Percentiles rank a stretch among this genome's conserved stretches.
Evolutionary conservation across 2,888 invertebrate species (phyloP).

Genomic region (Melanostoma mellinum): DNA sequence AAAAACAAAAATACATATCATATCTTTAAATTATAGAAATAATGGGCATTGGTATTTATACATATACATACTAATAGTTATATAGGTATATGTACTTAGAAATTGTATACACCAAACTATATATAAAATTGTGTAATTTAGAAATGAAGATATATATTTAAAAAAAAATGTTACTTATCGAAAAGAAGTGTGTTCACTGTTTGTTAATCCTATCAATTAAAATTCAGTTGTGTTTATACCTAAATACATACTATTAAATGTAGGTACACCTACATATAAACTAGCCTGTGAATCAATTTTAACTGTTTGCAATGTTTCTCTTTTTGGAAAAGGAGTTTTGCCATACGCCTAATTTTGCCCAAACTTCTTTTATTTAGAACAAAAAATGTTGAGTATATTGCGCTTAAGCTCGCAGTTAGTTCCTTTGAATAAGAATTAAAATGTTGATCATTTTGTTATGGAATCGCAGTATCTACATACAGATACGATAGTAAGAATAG

Average conservation of each 20-base stretch:
- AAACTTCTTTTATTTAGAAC: background rate
- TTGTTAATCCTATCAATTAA: constrained; percentile 54
- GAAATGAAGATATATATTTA: constrained; percentile 7
- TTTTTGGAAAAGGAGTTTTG: too few species aligned
- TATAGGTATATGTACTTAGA: constrained; percentile 34
- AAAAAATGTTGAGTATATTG: background rate
- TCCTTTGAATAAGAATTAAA: too few species aligned
- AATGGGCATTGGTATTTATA: constrained; percentile 52
- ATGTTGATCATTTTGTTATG: too few species aligned
- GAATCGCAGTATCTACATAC: too few species aligned
- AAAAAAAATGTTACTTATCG: constrained; percentile 16
- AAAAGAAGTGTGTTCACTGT: constrained; percentile 65
- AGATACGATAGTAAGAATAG: too few species aligned
- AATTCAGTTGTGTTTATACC: constrained; percentile 11
- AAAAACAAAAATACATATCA: constrained; percentile 78
- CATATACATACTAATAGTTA: constrained; percentile 18
- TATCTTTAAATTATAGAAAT: constrained; percentile 72
- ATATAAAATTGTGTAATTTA: constrained; percentile 5
- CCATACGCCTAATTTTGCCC: too few species aligned
- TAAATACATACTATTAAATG: too few species aligned
- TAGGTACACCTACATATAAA: too few species aligned
- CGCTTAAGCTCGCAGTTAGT: too few species aligned
- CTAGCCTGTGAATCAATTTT: too few species aligned
- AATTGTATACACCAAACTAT: constrained; percentile 51
- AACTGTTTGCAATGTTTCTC: too few species aligned